Evolutionary conservation across 2,113 vertebrate genomes (phyloP), one percentile per base, ranked within the genome.

Genomic region (Diglossa brunneiventris): DNA sequence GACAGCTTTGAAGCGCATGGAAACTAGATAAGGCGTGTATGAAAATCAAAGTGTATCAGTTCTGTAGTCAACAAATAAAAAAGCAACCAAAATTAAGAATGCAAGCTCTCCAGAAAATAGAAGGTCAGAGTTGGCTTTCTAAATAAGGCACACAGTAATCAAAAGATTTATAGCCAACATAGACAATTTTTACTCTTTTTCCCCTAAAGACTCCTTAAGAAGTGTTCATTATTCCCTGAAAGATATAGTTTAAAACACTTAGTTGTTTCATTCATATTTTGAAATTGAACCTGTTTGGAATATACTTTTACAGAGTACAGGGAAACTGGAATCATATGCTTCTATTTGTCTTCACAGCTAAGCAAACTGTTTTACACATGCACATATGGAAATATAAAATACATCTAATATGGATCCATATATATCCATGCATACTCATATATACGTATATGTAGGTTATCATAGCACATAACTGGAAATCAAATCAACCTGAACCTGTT

Each of bases 21-120:
- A 67, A 93, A 49, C 55, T 44, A 63, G 56, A 63, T 63, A 97
- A 87, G 61, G 94, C 94, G 89, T 86, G 50, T 94, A 85, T 95
- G 61, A 96, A 96, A 97, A 97, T 95, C 84, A 91, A 84, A 95
- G 64, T 75, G 33, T 92, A 92, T 92, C 69, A 61, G 49, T 83
- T 90, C 55, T 86, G 66, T 52, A 81, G 86, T 85, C 80, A 85
- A 91, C 66, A 94, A 61, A 88, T 46, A 68, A 83, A 89, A 33
- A 67, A 72, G 37, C 10, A 81, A 70, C 28, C 72, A 83, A 92
- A 92, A 93, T 94, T 78, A 94, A 42, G 37, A 73, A 80, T 19
- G 33, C 27, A 46, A 53, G 35, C 35, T 84, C 33, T 84, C 74
- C 11, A 74, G 85, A 86, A 81, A 84, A 53, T 6, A 37, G 73